A percentile compares a stretch with the other conserved stretches of the same genome.
phyloP scores from a whole-genome alignment of 2,113 vertebrate species.

The Trochalopteron elliotii region DNA sequence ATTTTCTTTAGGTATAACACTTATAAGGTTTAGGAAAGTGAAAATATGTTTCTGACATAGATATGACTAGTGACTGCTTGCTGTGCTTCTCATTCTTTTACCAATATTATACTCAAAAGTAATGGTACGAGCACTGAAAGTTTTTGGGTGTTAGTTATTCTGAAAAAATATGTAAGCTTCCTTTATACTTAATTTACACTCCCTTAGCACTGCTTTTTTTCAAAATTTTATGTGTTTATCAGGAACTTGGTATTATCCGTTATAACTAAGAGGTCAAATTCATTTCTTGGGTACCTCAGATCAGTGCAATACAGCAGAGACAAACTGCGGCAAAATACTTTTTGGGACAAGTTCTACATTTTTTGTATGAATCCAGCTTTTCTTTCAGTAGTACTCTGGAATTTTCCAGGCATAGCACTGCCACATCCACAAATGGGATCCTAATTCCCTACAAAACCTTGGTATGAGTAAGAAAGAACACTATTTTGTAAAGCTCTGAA shows the following conservation, averaged over 20 bases:
- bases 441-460: neutral
- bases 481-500: neutral
- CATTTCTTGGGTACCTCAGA: neutral
- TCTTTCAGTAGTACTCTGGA: neutral
- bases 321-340: neutral
- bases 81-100: neutral
- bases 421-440: neutral
- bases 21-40: neutral
- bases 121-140: neutral
- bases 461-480: neutral
- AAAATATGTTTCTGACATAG: neutral
- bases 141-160: neutral
- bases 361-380: neutral
- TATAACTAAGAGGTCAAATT: neutral
- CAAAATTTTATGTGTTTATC: neutral
- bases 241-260: neutral
- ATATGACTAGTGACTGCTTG: neutral
- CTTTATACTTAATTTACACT: neutral
- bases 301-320: neutral
- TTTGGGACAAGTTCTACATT: neutral
- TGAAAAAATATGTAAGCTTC: neutral
- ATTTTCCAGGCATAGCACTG: neutral
- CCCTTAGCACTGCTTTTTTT: neutral
- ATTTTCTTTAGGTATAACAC: neutral
- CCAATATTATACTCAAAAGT: neutral